Evolutionary conservation across 2,888 invertebrate species (phyloP), one percentile per base, ranked within the genome.

Genomic region (Rosalia funebris): DNA sequence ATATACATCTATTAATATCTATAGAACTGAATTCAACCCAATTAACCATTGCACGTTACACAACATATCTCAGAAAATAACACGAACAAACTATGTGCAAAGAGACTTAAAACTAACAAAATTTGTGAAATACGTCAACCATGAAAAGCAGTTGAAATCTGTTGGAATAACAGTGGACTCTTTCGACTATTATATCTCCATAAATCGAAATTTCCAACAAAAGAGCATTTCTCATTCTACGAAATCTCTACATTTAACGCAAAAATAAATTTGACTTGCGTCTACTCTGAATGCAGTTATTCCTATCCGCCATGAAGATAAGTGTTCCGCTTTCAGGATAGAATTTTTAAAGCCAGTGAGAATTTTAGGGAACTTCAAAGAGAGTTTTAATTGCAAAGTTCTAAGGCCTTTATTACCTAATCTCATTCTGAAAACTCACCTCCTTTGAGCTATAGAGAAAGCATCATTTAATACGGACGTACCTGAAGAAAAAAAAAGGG

Each of bases 241-340:
- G 14, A 12, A 44, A 44, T 44, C 44, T 12, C 25, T 20, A 12
- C 12, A 12, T 20, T 20, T 12, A 44, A 44, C n/a, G 44, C 44
- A 25, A 44, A 44, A 12, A 20, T 20, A 44, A 44, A 44, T 20
- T 19, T 44, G 25, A 19, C 14, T 25, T 17, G 12, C 14, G 11
- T 44, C 14, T 41, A 41, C n/a, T n/a, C 5, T 20, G 25, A 44
- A 44, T 44, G 44, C 44, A 44, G 44, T 44, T 44, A 44, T 44
- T 25, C 25, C 20, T 44, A 44, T 44, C 20, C 44, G 20, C 20
- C 25, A 25, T 11, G 12, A 19, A 17, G 41, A 41, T 41, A 41
- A 44, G 44, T 12, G 44, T 14, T 16, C 19, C 4, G 20, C n/a
- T 44, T 19, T 19, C 44, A 12, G 44, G 9, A 25, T 9, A 14